phyloP scores from a whole-genome alignment of 2,888 invertebrate species.

The Drosophila tanythrix region DNA sequence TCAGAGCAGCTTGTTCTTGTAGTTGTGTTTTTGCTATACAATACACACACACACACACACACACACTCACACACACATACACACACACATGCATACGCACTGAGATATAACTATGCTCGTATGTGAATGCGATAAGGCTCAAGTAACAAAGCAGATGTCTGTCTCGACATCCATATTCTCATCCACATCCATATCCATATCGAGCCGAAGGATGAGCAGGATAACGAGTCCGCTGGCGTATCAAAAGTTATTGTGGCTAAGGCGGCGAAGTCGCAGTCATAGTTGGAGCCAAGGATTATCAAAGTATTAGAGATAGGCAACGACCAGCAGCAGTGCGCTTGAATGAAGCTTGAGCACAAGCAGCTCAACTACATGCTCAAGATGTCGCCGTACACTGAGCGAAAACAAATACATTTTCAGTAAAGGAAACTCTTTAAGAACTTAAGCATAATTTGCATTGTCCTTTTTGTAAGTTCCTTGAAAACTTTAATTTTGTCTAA shows the following conservation, averaged over 20 bases:
- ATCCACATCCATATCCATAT: constrained; percentile 38
- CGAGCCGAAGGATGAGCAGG: constrained; percentile 40
- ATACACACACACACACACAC: constrained; percentile 56
- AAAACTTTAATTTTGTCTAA: not conserved
- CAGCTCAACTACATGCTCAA: not conserved
- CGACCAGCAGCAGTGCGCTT: constrained; percentile 21
- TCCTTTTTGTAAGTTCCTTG: not conserved
- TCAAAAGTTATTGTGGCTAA: constrained; percentile 74
- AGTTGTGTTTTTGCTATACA: constrained; percentile 55
- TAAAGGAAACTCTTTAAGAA: not conserved
- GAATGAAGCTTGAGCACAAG: constrained; percentile 11
- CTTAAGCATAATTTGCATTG: not conserved
- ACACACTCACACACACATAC: not conserved
- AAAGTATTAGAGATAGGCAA: constrained; percentile 68
- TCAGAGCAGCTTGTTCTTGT: constrained; percentile 6
- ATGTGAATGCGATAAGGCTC: constrained; percentile 68
- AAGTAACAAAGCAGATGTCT: constrained; percentile 74
- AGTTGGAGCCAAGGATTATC: constrained; percentile 62
- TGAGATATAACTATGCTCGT: constrained; percentile 33
- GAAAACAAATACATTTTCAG: not conserved
- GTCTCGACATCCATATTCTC: constrained; percentile 41
- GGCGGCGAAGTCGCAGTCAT: constrained; percentile 13
- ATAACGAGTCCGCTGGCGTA: constrained; percentile 50
- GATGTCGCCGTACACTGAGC: constrained; percentile 7
- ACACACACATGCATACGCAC: constrained; percentile 10